phyloP scores from a whole-genome alignment of 2,797 vertebrate genomes.

The Psittacula derbiana region DNA sequence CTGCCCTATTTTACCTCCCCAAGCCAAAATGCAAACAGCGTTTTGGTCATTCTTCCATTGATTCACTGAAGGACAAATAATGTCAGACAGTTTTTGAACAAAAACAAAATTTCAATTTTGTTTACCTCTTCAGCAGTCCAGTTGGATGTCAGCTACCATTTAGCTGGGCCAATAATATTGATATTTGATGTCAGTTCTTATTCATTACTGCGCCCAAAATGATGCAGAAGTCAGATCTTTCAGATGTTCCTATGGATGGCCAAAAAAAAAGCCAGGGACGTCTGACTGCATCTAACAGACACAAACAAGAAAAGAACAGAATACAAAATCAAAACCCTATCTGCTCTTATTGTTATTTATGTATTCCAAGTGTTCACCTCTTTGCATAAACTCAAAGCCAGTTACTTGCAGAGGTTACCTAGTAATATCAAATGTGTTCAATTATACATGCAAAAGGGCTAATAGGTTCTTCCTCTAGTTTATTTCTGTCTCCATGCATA shows the following conservation, averaged over 20 bases:
- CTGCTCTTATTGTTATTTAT: conserved; percentile 57
- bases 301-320: conserved; percentile 59
- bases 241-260: conserved; percentile 51
- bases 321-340: conserved; percentile 39
- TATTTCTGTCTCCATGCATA: conserved; percentile 54
- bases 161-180: conserved; percentile 75
- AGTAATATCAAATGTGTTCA: conserved; percentile 44
- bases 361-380: conserved; percentile 51
- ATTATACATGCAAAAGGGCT: conserved; percentile 60
- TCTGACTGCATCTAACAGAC: conserved; percentile 41
- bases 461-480: conserved; percentile 59
- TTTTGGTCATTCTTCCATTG: conserved; percentile 56
- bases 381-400: conserved; percentile 54
- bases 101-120: conserved; percentile 73
- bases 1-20: not conserved
- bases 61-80: conserved; percentile 75
- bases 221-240: conserved; percentile 71
- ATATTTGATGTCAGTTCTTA: conserved; percentile 78
- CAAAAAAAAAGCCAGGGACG: conserved; percentile 34
- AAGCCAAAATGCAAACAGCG: conserved; percentile 22
- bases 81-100: conserved; percentile 68
- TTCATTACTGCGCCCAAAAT: conserved; percentile 68
- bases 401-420: conserved; percentile 48
- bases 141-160: conserved; percentile 76
- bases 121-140: conserved; percentile 69